Evolutionary conservation across 2,797 vertebrate species (phyloP), one percentile per base, ranked within the genome.

Genomic region (Euthynnus affinis): DNA sequence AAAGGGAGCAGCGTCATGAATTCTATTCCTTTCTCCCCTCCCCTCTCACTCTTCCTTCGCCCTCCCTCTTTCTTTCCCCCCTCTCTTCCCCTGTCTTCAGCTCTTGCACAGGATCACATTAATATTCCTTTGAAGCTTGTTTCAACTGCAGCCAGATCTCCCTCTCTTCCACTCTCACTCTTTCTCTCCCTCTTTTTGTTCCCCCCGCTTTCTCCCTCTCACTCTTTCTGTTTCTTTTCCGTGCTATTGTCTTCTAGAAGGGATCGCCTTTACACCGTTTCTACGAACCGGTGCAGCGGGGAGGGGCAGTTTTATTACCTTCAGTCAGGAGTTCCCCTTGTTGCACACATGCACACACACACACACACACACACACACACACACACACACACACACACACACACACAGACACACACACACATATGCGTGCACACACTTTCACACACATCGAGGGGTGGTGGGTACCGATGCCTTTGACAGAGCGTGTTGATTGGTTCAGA

Each of bases 81-180:
- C 34, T 58, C 59, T 72, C 68, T 65, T 77, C 77, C 80, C 68
- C 79, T 82, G 81, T 85, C 87, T 88, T 84, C 89, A 88, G 81
- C 86, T 89, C 90, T 87, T 86, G 83, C 90, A 89, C 87, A 92
- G 88, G 85, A 92, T 92, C 86, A 87, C 90, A 93, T 95, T 92
- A 93, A 91, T 93, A 95, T 94, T 94, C 93, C 90, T 95, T 95
- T 95, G 91, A 95, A 94, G 92, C 89, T 84, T 85, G 80, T 90
- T 92, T 92, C 89, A 85, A 80, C 88, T 81, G 88, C 90, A 91
- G 86, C 89, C 89, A 83, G 77, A 91, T 85, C 82, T 86, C 83
- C 72, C 59, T 75, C 73, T 86, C 58, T 63, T 40, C 32, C 57
- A 59, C 81, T 61, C 66, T 81, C 82, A n/a, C 82, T 71, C 72